Evolutionary conservation across 2,888 invertebrate genomes (phyloP), one percentile per base, ranked within the genome.

Genomic region (Nephrotoma appendiculata): DNA sequence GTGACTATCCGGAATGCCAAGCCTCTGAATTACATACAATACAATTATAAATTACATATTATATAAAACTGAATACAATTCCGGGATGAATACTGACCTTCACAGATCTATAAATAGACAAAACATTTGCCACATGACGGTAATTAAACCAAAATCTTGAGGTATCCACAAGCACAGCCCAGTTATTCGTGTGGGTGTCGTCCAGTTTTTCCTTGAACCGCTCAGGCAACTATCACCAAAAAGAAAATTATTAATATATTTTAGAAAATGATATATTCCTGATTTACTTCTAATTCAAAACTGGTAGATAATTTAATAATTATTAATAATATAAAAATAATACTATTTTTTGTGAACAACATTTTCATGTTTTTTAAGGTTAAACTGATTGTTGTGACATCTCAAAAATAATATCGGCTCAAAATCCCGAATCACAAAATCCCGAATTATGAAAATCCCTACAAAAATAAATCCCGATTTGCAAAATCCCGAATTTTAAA

Each of bases 61-160:
- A 83, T 31, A 3, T 31, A 31, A 31, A 31, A 31, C 2, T 84
- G 41, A 41, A 6, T 31, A 5, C 1, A 6, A n/a, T 43, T 41
- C 31, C 31, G 31, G 31, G 31, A 31, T 31, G 31, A 31, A 31
- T 1, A 31, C 31, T 2, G 85, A 87, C 87, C 85, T 99, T 99
- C 0, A 99, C 98, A 90, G 98, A 98, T 11, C 99, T 94, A 91
- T 99, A 99, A 88, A 99, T 98, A 0, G 99, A 99, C 19, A 99
- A 92, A 0, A 99, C 99, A 91, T 99, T 99, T 4, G 99, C 99
- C 44, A 99, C 98, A 94, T 99, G 99, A 6, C 99, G 95, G 91
- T 99, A 99, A 91, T 99, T 99, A 91, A 99, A 99, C 99, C 99
- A 99, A 92, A 99, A 99, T 87, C 99, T 93, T 0, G 99, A 99